Evolutionary conservation across 2,888 invertebrate species (phyloP).

Genomic region (Cinara cedri): DNA sequence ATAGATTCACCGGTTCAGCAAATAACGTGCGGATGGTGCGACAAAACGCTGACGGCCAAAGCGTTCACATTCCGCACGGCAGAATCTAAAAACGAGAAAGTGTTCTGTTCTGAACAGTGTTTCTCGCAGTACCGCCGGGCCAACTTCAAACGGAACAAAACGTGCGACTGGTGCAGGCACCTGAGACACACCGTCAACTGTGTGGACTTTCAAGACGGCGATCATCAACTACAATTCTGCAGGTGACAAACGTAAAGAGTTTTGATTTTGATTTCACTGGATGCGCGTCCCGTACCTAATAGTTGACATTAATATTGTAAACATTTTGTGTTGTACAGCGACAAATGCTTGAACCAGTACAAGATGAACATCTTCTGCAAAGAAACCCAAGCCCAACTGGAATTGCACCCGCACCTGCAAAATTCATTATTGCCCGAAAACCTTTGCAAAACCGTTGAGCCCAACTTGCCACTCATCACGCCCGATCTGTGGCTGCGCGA

Average conservation of each 20-base stretch:
- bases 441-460: slow-evolving; percentile 63
- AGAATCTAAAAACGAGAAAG: slow-evolving; percentile 64
- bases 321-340: slow-evolving; percentile 67
- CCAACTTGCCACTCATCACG: slow-evolving; percentile 69
- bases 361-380: slow-evolving; percentile 97
- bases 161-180: slow-evolving; percentile 93
- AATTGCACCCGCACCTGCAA: slow-evolving; percentile 72
- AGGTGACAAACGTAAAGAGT: slow-evolving; percentile 61
- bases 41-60: slow-evolving; percentile 64
- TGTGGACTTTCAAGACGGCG: slow-evolving; percentile 90
- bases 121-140: slow-evolving; percentile 88
- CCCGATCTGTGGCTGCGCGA: slow-evolving; percentile 90
- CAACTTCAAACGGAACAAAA: slow-evolving; percentile 87
- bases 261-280: slow-evolving; percentile 19
- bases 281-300: not conserved
- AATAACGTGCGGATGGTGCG: slow-evolving; percentile 74
- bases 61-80: slow-evolving; percentile 61
- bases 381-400: slow-evolving; percentile 89
- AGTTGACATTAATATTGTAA: not conserved
- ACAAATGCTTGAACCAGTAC: slow-evolving; percentile 93
- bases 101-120: slow-evolving; percentile 86
- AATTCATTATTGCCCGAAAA: slow-evolving; percentile 59
- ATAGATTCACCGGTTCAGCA: slow-evolving; percentile 32
- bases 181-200: slow-evolving; percentile 88
- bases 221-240: slow-evolving; percentile 85